phyloP scores from a whole-genome alignment of 2,797 vertebrate species.

The Bovichtus variegatus region DNA sequence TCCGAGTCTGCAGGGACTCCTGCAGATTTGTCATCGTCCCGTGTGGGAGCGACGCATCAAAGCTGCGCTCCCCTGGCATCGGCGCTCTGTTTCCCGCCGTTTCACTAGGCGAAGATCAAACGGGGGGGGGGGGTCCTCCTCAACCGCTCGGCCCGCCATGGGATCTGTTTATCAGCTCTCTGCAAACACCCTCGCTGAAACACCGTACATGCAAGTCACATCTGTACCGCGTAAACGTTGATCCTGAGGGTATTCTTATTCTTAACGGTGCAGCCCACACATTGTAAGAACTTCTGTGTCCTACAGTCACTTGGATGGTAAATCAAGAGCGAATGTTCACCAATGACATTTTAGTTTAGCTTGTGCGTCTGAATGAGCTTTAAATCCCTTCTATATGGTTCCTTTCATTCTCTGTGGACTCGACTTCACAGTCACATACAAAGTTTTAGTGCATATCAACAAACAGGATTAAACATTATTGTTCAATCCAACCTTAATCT shows the following conservation, averaged over 20 bases:
- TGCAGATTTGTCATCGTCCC: conserved; percentile 70
- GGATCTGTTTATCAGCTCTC: conserved; percentile 64
- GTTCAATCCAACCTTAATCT: neutral
- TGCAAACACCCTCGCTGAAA: conserved; percentile 62
- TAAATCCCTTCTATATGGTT: neutral
- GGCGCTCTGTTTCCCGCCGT: conserved; percentile 62
- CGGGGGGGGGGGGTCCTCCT: conserved; percentile 62
- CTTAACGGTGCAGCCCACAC: conserved; percentile 1
- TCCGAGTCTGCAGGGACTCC: conserved; percentile 54
- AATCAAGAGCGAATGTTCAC: neutral
- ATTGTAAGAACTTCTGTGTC: conserved; percentile 2
- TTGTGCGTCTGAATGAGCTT: neutral
- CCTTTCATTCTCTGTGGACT: neutral
- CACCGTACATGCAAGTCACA: conserved; percentile 35
- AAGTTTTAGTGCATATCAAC: neutral
- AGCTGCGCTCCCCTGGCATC: conserved; percentile 60
- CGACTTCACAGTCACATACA: neutral
- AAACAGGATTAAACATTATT: neutral
- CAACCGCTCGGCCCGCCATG: conserved; percentile 34
- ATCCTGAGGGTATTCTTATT: conserved; percentile 14
- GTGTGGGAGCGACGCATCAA: conserved; percentile 69
- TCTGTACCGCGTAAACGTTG: neutral
- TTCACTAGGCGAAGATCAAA: conserved; percentile 77
- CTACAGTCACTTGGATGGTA: neutral
- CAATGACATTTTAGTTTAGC: neutral